phyloP scores from a whole-genome alignment of 2,888 invertebrate genomes.

The Dastarcus helophoroides region DNA sequence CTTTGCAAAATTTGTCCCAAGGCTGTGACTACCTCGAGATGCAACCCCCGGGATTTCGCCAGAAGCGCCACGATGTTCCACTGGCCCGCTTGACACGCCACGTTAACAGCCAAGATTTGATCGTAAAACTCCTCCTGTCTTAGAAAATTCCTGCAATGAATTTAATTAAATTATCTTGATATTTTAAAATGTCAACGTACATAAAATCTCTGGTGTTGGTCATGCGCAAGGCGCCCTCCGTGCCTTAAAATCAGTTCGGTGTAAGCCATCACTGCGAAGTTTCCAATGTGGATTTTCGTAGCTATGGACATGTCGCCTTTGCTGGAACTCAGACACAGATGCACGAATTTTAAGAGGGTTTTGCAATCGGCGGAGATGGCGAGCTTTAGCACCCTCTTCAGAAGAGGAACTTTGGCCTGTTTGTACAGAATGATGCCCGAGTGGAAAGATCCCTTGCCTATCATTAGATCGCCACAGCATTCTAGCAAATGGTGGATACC shows the following conservation, averaged over 20 bases:
- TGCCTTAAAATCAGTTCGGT: constrained; percentile 43
- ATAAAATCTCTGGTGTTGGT: constrained; percentile 40
- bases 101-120: constrained; percentile 49
- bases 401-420: constrained; percentile 42
- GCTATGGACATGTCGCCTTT: constrained; percentile 46
- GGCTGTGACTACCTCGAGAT: constrained; percentile 44
- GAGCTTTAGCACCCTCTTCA: constrained; percentile 50
- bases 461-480: constrained; percentile 69
- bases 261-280: constrained; percentile 53
- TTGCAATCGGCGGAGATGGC: constrained; percentile 50
- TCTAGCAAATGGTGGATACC: constrained; percentile 59
- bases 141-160: constrained; percentile 41
- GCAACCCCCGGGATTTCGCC: constrained; percentile 41
- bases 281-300: constrained; percentile 52
- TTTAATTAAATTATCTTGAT: background rate
- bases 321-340: constrained; percentile 42
- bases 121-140: constrained; percentile 52
- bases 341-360: constrained; percentile 48
- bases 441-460: constrained; percentile 60
- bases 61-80: constrained; percentile 45
- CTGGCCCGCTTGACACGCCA: constrained; percentile 50
- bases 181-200: constrained; percentile 30
- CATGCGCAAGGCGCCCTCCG: constrained; percentile 28
- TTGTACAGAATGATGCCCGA: constrained; percentile 73
- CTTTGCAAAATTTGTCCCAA: constrained; percentile 40